Conservation (phyloP, 2,797 vertebrate genomes). For the Dendrocincla fuliginosa region DNA sequence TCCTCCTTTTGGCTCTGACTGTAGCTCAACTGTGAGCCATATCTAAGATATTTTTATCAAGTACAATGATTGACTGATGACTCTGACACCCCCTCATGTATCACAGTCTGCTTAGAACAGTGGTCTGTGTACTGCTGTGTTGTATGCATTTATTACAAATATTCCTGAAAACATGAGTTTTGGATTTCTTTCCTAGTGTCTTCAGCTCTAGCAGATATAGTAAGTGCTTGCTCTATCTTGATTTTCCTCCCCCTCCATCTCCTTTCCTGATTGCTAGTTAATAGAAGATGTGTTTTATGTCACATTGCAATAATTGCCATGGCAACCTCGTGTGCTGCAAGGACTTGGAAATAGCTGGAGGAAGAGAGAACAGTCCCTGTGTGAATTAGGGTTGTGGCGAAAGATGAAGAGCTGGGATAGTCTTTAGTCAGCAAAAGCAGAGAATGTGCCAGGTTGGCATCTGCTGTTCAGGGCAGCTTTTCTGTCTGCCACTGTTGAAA, state of each 20-base stretch:
- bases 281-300: neutral
- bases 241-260: neutral
- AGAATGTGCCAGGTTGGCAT: neutral
- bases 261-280: slow-evolving; percentile 26
- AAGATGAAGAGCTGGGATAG: neutral
- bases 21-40: neutral
- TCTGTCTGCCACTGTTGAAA: neutral
- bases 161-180: neutral
- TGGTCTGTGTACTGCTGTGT: neutral
- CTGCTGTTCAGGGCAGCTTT: neutral
- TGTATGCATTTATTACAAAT: neutral
- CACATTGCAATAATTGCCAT: slow-evolving; percentile 52
- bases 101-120: neutral
- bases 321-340: slow-evolving; percentile 36
- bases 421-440: slow-evolving; percentile 23
- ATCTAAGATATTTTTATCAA: neutral
- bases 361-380: neutral
- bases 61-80: neutral
- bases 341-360: neutral
- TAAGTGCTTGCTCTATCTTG: neutral
- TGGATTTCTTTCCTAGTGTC: neutral
- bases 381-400: neutral
- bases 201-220: neutral
- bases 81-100: neutral
- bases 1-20: neutral